Evolutionary conservation across 1,140 invertebrate species (phyloP), one percentile per base, ranked within the genome.

Genomic region (Bilobella aurantiaca): DNA sequence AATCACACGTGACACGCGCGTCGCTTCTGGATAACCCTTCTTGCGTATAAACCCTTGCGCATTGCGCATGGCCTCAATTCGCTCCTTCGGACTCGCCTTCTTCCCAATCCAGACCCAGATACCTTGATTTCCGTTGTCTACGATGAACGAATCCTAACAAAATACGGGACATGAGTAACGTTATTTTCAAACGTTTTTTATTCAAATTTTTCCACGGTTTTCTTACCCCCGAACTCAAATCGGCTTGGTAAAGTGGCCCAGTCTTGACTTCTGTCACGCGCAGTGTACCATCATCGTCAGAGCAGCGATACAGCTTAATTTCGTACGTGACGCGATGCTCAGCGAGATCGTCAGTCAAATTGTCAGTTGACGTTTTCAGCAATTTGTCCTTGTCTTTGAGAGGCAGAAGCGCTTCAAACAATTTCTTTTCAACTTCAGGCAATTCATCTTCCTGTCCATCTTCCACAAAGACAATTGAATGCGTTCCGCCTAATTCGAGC

Each of bases 41-140:
- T 94, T 93, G 58, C 88, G 88, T 0, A 92, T 85, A 74, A 94
- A 92, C 0, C 91, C 91, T 25, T 93, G 82, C 0, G 89, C 90
- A 74, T 92, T 92, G 70, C 89, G 82, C 77, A 94, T 86, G 0
- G 89, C 89, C 78, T 86, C 90, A 27, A 81, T 80, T 69, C 86
- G 82, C 77, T 88, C 89, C 69, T 83, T 86, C 34, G 78, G 79
- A 57, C 79, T 84, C 42, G 88, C 83, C 69, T 84, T 78, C 75
- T 83, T 84, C 0, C 93, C 93, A 5, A 93, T 87, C 93, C 93
- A 97, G 1, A 92, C 86, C 91, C 93, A 96, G 64, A 96, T 85
- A 0, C 91, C 91, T 8, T 80, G 79, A 28, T 70, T 5, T n/a
- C 87, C 88, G 72, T 90, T 89, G 75, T 96, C 92, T 31, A 96